Evolutionary conservation across 2,113 vertebrate species (phyloP).

Genomic region (Pluvialis apricaria): DNA sequence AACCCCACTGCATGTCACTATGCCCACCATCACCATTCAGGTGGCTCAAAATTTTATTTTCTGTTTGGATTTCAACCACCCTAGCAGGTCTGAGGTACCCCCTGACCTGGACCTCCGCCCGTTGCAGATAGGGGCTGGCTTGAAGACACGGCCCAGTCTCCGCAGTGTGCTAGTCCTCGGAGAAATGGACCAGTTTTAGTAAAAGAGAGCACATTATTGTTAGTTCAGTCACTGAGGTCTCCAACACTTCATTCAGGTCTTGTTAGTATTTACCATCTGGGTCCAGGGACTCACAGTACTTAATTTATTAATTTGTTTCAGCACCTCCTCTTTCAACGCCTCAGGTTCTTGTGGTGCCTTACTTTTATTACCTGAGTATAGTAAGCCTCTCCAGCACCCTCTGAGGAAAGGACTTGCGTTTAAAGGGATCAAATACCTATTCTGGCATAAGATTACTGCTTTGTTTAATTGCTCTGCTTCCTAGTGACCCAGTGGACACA

Average conservation of each 20-base stretch:
- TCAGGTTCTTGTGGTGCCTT: background rate
- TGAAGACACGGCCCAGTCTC: background rate
- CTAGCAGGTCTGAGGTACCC: background rate
- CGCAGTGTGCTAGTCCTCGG: background rate
- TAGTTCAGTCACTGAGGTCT: background rate
- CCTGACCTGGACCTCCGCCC: background rate
- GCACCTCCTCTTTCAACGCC: background rate
- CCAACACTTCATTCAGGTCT: background rate
- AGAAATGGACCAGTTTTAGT: background rate
- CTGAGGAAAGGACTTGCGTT: background rate
- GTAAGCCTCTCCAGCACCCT: background rate
- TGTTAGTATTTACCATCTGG: background rate
- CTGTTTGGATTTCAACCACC: background rate
- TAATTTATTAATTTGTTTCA: background rate
- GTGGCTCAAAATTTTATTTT: background rate
- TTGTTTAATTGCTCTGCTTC: background rate
- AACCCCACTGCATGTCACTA: background rate
- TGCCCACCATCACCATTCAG: background rate
- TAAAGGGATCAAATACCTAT: background rate
- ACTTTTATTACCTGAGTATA: background rate
- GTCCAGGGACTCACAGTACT: background rate
- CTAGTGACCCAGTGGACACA: background rate
- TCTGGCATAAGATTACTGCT: background rate
- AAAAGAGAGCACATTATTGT: background rate
- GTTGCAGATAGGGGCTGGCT: rapidly evolving